These are phyloP conservation scores for Peucedramus taeniatus DNA, from an alignment of 2,113 vertebrate species.

Conservation along the genomic window DNA sequence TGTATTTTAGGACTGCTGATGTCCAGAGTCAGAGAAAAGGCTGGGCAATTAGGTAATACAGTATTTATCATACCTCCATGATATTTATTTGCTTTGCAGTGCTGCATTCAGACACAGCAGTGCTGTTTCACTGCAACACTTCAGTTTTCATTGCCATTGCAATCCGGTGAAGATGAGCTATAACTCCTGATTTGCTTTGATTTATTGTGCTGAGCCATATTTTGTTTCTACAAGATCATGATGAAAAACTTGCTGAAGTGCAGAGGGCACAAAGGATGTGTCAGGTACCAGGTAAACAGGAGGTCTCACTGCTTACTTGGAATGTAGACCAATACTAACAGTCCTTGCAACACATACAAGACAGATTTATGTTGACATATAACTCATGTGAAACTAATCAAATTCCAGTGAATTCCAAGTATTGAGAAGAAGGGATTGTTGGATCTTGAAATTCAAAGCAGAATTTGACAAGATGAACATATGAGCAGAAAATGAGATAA, in stretches of 20 bases:
- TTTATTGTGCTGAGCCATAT: not conserved
- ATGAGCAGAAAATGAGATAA: not conserved
- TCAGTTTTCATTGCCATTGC: not conserved
- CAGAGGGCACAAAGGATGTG: not conserved
- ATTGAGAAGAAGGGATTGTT: not conserved
- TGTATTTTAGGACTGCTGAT: not conserved
- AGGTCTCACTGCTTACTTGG: not conserved
- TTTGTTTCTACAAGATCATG: not conserved
- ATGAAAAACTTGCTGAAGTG: not conserved
- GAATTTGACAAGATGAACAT: not conserved
- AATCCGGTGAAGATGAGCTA: accelerated
- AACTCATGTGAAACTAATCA: not conserved
- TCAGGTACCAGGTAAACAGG: not conserved
- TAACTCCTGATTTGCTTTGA: not conserved
- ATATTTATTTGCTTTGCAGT: not conserved
- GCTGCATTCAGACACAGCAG: not conserved
- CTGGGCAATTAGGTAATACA: not conserved
- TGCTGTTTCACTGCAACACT: not conserved
- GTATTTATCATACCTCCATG: not conserved
- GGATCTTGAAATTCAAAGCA: not conserved
- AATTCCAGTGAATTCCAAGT: not conserved
- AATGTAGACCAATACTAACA: not conserved
- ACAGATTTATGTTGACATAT: not conserved
- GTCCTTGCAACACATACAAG: not conserved
- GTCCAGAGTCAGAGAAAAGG: not conserved